These are phyloP conservation scores for Nyctibius bracteatus DNA, from an alignment of 2,113 vertebrate species.

Conservation along the genomic window DNA sequence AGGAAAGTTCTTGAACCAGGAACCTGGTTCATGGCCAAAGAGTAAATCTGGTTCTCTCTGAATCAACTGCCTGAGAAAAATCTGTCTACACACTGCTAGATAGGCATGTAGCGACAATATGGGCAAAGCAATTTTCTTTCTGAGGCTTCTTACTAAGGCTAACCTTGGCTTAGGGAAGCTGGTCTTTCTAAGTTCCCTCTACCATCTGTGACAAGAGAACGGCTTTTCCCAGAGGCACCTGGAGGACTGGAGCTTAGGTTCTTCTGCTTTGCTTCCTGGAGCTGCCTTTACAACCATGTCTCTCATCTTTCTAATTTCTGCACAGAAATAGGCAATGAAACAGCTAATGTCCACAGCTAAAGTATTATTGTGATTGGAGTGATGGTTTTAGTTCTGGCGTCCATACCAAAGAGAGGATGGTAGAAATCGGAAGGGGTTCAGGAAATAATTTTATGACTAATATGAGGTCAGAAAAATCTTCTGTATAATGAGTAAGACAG, in stretches of 20 bases:
- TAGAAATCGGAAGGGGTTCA: not conserved
- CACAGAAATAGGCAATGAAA: not conserved
- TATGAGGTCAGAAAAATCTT: not conserved
- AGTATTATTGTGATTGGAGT: not conserved
- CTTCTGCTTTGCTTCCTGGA: not conserved
- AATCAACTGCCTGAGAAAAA: conserved; percentile 44
- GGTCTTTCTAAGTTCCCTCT: not conserved
- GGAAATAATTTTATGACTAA: not conserved
- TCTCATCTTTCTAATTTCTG: not conserved
- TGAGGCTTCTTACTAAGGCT: not conserved
- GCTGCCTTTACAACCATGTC: not conserved
- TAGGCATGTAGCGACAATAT: not conserved
- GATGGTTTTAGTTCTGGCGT: not conserved
- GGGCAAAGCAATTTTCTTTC: not conserved
- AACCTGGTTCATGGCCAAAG: conserved; percentile 24
- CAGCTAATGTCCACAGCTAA: not conserved
- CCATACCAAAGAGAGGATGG: not conserved
- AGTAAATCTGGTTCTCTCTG: conserved; percentile 45
- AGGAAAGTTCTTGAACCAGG: conserved; percentile 42
- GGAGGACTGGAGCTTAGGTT: not conserved
- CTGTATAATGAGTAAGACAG: not conserved
- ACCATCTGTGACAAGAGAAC: not conserved
- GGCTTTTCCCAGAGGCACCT: not conserved
- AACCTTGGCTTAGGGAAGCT: not conserved
- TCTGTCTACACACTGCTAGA: not conserved